Percentiles rank a stretch among this genome's conserved stretches.
Evolutionary conservation across 2,888 invertebrate species (phyloP).

Genomic region (Pollenia griseotomentosa): DNA sequence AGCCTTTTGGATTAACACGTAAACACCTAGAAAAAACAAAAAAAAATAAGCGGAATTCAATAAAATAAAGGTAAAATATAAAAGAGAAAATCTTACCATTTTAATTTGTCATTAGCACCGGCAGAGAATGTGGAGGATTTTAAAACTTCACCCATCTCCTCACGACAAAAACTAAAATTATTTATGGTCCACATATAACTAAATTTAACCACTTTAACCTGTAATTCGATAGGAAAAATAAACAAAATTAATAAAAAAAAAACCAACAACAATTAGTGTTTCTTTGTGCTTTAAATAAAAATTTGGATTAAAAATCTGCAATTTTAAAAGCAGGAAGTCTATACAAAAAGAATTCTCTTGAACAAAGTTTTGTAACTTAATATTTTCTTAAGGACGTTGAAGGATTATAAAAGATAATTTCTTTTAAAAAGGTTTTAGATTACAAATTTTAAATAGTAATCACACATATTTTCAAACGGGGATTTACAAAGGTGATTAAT

Average conservation of each 20-base stretch:
- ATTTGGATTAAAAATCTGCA: constrained; percentile 43
- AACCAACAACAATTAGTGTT: constrained; percentile 33
- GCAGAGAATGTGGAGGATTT: constrained; percentile 99
- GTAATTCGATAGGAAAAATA: constrained; percentile 77
- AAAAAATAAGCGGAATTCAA: constrained; percentile 30
- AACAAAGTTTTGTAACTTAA: constrained; percentile 34
- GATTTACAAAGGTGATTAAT: background rate
- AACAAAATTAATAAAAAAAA: constrained; percentile 69
- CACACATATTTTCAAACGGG: background rate
- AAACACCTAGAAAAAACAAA: constrained; percentile 89
- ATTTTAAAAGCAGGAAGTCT: constrained; percentile 5
- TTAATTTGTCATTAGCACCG: constrained; percentile 99
- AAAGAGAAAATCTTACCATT: constrained; percentile 89
- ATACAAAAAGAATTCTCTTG: background rate
- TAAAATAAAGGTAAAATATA: background rate
- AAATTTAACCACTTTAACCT: constrained; percentile 99
- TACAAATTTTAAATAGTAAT: constrained; percentile 12
- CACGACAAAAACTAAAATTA: constrained; percentile 99
- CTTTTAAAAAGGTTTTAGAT: constrained; percentile 37
- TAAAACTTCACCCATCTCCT: constrained; percentile 99
- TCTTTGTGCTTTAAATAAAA: constrained; percentile 1
- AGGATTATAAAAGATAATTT: constrained; percentile 24
- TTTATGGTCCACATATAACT: constrained; percentile 99
- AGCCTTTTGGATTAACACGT: constrained; percentile 99
- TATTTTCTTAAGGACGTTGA: background rate